Conservation (phyloP, 2,888 invertebrate species). For the Fragum whitleyi region DNA sequence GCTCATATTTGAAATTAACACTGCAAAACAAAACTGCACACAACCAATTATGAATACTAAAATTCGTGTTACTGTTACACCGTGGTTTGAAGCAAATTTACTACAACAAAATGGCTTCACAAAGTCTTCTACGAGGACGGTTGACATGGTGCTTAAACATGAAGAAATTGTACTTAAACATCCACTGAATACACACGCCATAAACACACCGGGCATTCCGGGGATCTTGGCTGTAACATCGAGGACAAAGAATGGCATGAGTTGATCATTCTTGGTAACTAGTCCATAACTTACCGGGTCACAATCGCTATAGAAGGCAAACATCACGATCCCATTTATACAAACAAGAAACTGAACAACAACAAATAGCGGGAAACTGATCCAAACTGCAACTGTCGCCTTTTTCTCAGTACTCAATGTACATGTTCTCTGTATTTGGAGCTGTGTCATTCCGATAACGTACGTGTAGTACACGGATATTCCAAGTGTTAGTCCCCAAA, state of each 20-base stretch:
- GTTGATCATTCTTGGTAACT: slow-evolving; percentile 86
- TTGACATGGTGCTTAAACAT: slow-evolving; percentile 48
- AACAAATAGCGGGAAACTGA: not conserved
- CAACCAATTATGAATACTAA: slow-evolving; percentile 1
- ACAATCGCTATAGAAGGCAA: slow-evolving; percentile 48
- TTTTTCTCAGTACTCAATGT: not conserved
- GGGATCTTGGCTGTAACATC: slow-evolving; percentile 86
- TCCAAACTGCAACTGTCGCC: not conserved
- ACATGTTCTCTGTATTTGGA: slow-evolving; percentile 4
- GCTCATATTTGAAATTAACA: not conserved
- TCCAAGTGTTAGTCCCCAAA: slow-evolving; percentile 6
- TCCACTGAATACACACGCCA: slow-evolving; percentile 11
- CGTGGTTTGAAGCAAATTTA: not conserved
- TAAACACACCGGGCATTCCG: slow-evolving; percentile 12
- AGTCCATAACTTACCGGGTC: slow-evolving; percentile 21
- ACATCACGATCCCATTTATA: slow-evolving; percentile 50
- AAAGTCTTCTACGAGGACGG: slow-evolving; percentile 22
- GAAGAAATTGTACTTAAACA: slow-evolving; percentile 43
- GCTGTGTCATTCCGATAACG: not conserved
- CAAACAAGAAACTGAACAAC: slow-evolving; percentile 22
- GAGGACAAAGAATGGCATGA: slow-evolving; percentile 95
- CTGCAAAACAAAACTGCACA: not conserved
- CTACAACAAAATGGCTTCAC: not conserved
- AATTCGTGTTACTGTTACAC: not conserved
- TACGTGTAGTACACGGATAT: not conserved